Evolutionary conservation across 2,888 invertebrate species (phyloP), one percentile per base, ranked within the genome.

Genomic region (Cyclophora albipunctata): DNA sequence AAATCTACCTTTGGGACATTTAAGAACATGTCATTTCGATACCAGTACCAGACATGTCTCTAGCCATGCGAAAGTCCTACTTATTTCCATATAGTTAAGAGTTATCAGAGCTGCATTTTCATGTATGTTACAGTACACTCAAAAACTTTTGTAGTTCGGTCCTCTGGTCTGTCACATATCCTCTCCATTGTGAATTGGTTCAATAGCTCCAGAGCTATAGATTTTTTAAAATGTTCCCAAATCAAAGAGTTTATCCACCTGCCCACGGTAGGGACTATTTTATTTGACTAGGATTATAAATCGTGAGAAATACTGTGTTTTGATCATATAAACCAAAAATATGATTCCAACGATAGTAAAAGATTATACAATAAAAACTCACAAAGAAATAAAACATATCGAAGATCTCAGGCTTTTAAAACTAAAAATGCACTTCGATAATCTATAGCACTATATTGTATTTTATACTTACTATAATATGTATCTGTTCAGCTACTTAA

Each of bases 151-250:
- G 79, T 87, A 65, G 62, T 59, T 64, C 69, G 65, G 82, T 84
- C 77, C 85, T 85, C 81, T 78, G 78, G 78, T 75, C 78, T 88
- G 88, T 88, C 88, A 87, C 84, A 87, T 86, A 84, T 84, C 83
- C 85, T 84, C 71, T 71, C 79, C 64, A 84, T 87, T 88, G 87
- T 87, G 37, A 69, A 78, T 79, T 66, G 68, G 71, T 77, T 84
- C 77, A 81, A 86, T 81, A 75, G 79, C 63, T 65, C 63, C 62
- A 58, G 63, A 69, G 72, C 73, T 71, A 78, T 78, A 71, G 70
- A 67, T 72, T 81, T 82, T 80, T 63, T 65, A 46, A 62, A 62
- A 67, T 69, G 60, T 63, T 73, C 69, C 70, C 68, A 66, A 74
- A 64, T 67, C 65, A 80, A 83, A 83, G 78, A 80, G 80, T 81